phyloP scores from a whole-genome alignment of 2,113 vertebrate species.

The Orycteropus afer region DNA sequence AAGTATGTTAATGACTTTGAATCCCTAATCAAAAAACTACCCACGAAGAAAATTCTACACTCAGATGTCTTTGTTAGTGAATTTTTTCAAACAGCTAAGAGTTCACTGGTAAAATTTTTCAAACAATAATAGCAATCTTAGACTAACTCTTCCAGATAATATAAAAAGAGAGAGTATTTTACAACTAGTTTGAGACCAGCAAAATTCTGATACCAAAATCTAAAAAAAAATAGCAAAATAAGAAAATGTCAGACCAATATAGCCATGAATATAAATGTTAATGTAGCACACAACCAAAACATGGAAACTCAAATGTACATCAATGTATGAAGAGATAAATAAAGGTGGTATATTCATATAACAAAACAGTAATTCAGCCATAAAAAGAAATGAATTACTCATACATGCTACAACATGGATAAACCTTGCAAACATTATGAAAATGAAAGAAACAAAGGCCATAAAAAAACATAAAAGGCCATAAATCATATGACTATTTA shows the following conservation, averaged over 20 bases:
- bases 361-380: not conserved
- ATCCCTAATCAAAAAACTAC: not conserved
- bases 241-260: not conserved
- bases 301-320: not conserved
- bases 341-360: not conserved
- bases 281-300: not conserved
- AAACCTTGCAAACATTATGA: not conserved
- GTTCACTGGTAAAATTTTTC: too few relatives aligned
- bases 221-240: slow-evolving; percentile 37
- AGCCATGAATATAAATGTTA: not conserved
- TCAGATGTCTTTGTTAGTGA: not conserved
- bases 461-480: not conserved
- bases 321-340: not conserved
- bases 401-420: not conserved
- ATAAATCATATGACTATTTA: not conserved
- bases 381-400: slow-evolving; percentile 7
- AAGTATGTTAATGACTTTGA: not conserved
- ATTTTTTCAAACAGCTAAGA: slow-evolving; percentile 38
- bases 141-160: not conserved
- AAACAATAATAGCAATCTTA: not conserved
- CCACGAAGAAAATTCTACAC: not conserved
- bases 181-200: not conserved
- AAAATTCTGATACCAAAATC: slow-evolving; percentile 28
- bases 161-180: slow-evolving; percentile 46
- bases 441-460: not conserved